Base-by-base conservation (phyloP, 2,888 invertebrate genomes). In the Leucophora obtusa region DNA sequence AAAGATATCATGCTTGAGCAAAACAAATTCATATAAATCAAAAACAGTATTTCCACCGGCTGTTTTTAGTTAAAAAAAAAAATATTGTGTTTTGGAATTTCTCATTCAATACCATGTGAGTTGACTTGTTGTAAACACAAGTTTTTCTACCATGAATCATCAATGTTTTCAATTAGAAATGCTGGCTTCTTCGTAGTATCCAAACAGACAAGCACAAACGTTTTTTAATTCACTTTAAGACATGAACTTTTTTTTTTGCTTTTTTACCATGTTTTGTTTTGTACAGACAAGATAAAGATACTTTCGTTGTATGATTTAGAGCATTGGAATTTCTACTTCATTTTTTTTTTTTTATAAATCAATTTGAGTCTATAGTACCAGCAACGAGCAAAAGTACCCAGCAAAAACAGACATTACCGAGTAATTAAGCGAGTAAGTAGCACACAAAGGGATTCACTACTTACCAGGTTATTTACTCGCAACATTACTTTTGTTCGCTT, bases 111-210 rank as follows among this genome's bases (percentile, higher is more conserved):
- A 47, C 43, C 43, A 47, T 47, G 43, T 47, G 43, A n/a, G n/a
- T 47, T n/a, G 6, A 14, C 14, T 47, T 14, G 43, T n/a, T 47
- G 43, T 47, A n/a, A 47, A 47, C 24, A 56, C 35, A 69, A 56
- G 51, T 28, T 63, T 75, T 75, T 71, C 70, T 62, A 18, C 50
- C 56, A 79, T 79, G 79, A 79, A 71, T 79, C 79, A 79, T 62
- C 71, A 28, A 47, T 21, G 51, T 62, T 62, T 71, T 56, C 79
- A 71, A 53, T 79, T 74, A 74, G 54, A 65, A 53, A 56, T 33
- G 15, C 66, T 38, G 28, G n/a, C 10, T 38, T 15, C 8, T 58
- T 59, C 17, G 65, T 56, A 51, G 51, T 58, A 47, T 65, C 59
- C 70, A 51, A 56, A 33, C 38, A 53, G 7, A 17, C 6, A 5